Percentiles rank a stretch among this genome's conserved stretches.
These are phyloP conservation scores for Neoaliturus tenellus DNA, from an alignment of 2,888 invertebrate species.

Conservation along the genomic window DNA sequence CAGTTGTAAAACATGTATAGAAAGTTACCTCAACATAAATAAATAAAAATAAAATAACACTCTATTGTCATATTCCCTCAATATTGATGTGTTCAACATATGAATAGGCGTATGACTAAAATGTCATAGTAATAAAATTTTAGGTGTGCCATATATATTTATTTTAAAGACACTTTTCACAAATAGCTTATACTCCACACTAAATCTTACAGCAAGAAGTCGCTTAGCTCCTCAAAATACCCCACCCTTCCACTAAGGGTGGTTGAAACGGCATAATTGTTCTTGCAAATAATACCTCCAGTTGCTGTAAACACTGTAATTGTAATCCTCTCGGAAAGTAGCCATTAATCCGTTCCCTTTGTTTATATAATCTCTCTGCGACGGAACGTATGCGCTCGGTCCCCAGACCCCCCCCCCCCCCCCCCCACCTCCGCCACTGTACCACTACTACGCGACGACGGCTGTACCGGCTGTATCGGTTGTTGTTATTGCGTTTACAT, in stretches of 20 bases:
- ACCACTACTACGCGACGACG: neutral
- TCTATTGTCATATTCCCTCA: too few relatives aligned
- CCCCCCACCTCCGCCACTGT: neutral
- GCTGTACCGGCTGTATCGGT: neutral
- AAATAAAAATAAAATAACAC: too few relatives aligned
- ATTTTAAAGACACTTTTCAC: too few relatives aligned
- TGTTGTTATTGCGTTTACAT: neutral
- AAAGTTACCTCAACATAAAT: too few relatives aligned
- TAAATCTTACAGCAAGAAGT: too few relatives aligned
- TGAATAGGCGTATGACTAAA: too few relatives aligned
- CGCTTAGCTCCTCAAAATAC: neutral
- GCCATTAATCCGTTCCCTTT: conserved; percentile 25
- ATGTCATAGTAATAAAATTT: too few relatives aligned
- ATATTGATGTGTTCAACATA: too few relatives aligned
- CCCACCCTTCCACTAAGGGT: neutral
- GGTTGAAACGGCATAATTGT: conserved; percentile 15
- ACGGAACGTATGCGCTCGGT: neutral
- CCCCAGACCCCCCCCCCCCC: too few relatives aligned
- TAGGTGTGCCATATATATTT: too few relatives aligned
- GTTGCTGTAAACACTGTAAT: conserved; percentile 6
- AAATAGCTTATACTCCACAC: too few relatives aligned
- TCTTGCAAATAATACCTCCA: conserved; percentile 6
- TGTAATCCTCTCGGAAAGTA: conserved; percentile 9
- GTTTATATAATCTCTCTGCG: conserved; percentile 11
- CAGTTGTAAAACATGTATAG: too few relatives aligned